These are phyloP conservation scores for Cichladusa arquata DNA, from an alignment of 2,113 vertebrate genomes.

Conservation along the genomic window DNA sequence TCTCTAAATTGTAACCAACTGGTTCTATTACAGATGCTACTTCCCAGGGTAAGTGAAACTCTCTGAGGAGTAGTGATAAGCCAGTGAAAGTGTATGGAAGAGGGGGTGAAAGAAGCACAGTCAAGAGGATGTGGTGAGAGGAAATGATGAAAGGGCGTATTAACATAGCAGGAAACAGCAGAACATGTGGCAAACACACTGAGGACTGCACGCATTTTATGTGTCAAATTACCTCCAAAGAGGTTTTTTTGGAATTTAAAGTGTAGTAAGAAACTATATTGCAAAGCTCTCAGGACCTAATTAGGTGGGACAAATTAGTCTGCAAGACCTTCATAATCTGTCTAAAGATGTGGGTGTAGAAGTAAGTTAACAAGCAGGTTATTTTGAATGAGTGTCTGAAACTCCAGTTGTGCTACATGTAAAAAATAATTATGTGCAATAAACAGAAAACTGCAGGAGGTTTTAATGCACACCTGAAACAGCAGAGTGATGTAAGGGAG, in stretches of 20 bases:
- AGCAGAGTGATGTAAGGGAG: neutral
- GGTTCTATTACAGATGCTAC: neutral
- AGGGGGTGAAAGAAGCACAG: neutral
- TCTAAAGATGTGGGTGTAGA: slow-evolving; percentile 21
- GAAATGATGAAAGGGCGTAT: slow-evolving; percentile 55
- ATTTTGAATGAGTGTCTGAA: slow-evolving; percentile 33
- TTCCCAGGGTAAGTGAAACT: neutral
- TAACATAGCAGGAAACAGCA: slow-evolving; percentile 56
- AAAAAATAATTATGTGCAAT: neutral
- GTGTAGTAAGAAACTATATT: slow-evolving; percentile 21
- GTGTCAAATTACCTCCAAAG: slow-evolving; percentile 32
- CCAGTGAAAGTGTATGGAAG: neutral
- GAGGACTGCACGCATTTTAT: slow-evolving; percentile 23
- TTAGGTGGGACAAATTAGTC: slow-evolving; percentile 59
- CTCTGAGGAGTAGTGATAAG: slow-evolving; percentile 7
- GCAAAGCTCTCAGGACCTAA: slow-evolving; percentile 61
- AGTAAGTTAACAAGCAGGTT: slow-evolving; percentile 17
- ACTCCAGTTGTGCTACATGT: neutral
- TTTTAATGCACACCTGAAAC: neutral
- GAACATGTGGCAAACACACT: slow-evolving; percentile 51
- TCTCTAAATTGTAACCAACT: neutral
- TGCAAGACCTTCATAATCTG: slow-evolving; percentile 50
- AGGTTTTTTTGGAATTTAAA: slow-evolving; percentile 30
- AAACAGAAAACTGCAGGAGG: neutral
- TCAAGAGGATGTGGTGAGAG: slow-evolving; percentile 35